These are phyloP conservation scores for Oligia fasciuncula DNA, from an alignment of 2,888 invertebrate species.

Conservation along the genomic window DNA sequence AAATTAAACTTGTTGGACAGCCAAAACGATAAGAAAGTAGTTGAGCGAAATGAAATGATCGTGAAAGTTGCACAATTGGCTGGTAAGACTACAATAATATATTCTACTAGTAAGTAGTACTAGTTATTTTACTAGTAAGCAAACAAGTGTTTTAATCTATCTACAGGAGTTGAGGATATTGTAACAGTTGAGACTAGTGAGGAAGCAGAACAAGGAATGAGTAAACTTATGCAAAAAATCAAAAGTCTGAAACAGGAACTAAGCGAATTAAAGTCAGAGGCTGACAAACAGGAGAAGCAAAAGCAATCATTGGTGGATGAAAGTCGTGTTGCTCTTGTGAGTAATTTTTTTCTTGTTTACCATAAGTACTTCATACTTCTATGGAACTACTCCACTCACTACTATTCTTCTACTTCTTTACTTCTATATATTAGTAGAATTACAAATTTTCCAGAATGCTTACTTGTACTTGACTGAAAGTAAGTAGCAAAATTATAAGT, in stretches of 20 bases:
- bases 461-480: background rate
- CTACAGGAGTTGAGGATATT: slow-evolving; percentile 78
- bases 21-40: slow-evolving; percentile 87
- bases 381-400: background rate
- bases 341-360: slow-evolving; percentile 45
- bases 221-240: slow-evolving; percentile 77
- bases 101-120: background rate
- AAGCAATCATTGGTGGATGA: slow-evolving; percentile 83
- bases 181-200: slow-evolving; percentile 77
- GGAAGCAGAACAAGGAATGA: slow-evolving; percentile 78
- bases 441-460: background rate
- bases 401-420: background rate
- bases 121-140: background rate
- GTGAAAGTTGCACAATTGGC: slow-evolving; percentile 82
- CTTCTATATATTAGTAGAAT: background rate
- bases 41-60: slow-evolving; percentile 82
- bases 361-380: background rate
- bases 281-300: slow-evolving; percentile 83
- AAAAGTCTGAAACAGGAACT: slow-evolving; percentile 77
- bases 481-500: background rate
- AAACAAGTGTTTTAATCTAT: slow-evolving; percentile 2
- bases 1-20: slow-evolving; percentile 83
- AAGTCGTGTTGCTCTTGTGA: slow-evolving; percentile 82
- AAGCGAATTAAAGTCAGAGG: slow-evolving; percentile 76
- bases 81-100: slow-evolving; percentile 68